These are phyloP conservation scores for Chymomyza amoena DNA, from an alignment of 2,888 invertebrate genomes.

Conservation along the genomic window DNA sequence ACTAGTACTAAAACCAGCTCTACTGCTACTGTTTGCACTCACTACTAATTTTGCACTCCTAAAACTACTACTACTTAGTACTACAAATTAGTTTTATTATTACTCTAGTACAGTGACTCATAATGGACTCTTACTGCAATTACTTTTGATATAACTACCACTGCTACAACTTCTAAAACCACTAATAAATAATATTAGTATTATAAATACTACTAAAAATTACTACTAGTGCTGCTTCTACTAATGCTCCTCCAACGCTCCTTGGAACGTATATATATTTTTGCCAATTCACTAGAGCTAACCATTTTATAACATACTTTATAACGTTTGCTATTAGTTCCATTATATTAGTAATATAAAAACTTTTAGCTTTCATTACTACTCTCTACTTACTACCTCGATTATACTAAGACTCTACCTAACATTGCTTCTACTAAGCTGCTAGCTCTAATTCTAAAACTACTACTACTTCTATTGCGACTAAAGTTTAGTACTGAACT, in stretches of 20 bases:
- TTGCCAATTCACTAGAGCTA: conserved; percentile 6
- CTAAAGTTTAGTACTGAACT: too few relatives aligned
- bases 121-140: too few relatives aligned
- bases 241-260: conserved; percentile 44
- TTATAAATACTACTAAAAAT: background rate
- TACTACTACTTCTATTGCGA: too few relatives aligned
- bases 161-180: background rate
- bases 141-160: background rate
- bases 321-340: background rate
- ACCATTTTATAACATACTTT: background rate
- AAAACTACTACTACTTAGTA: background rate
- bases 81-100: background rate
- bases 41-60: background rate
- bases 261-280: conserved; percentile 23
- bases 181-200: background rate
- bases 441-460: too few relatives aligned
- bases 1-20: background rate
- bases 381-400: background rate
- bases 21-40: background rate
- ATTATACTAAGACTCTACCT: too few relatives aligned
- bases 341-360: background rate
- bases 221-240: background rate
- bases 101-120: too few relatives aligned
- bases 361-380: background rate
- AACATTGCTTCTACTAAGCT: too few relatives aligned